Evolutionary conservation across 2,797 vertebrate species (phyloP).

Genomic region (Melanogrammus aeglefinus): DNA sequence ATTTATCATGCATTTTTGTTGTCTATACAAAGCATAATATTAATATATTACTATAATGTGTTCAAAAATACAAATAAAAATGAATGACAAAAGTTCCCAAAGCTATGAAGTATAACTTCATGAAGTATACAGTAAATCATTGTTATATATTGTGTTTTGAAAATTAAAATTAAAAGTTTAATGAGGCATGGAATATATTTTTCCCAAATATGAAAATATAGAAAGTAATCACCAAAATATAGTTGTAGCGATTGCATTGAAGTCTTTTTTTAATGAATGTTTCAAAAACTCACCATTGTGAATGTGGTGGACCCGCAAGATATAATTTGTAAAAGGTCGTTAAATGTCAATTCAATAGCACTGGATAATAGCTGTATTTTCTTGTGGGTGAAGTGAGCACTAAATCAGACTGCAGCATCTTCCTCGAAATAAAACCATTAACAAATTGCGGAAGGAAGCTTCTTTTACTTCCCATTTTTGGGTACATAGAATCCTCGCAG

Average conservation of each 20-base stretch:
- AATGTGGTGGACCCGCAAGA: constrained; percentile 14
- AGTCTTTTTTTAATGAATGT: not conserved
- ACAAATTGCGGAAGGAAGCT: constrained; percentile 56
- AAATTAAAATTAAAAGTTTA: not conserved
- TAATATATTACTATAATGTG: not conserved
- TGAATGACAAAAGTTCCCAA: not conserved
- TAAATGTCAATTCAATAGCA: not conserved
- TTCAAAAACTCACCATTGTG: constrained; percentile 62
- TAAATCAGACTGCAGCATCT: not conserved
- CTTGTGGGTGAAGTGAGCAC: not conserved
- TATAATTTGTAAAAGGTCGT: constrained; percentile 5
- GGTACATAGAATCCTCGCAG: not conserved
- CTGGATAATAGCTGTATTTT: not conserved
- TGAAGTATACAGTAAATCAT: too few relatives aligned
- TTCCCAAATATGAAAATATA: not conserved
- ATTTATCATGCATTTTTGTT: not conserved
- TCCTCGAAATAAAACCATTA: not conserved
- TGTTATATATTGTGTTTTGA: not conserved
- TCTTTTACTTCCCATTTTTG: constrained; percentile 58
- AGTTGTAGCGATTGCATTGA: not conserved
- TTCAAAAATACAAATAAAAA: not conserved
- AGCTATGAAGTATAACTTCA: not conserved
- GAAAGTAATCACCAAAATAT: not conserved
- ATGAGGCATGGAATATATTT: not conserved
- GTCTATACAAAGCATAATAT: not conserved